Base-by-base conservation (phyloP, 2,797 vertebrate genomes). In the Propithecus deckenii region DNA sequence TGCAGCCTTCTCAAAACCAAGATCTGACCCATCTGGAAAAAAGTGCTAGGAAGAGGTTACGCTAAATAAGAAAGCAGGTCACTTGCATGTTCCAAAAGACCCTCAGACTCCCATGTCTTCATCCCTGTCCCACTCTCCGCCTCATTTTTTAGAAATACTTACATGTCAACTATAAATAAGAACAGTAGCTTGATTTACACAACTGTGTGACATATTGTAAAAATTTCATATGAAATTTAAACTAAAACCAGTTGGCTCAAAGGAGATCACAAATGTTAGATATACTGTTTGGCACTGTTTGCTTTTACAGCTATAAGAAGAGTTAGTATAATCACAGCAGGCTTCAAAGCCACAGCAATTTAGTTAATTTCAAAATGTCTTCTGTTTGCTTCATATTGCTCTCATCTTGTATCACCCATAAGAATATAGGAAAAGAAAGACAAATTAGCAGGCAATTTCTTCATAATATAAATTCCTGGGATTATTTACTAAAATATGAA, bases 201-300 rank as follows among this genome's bases (percentile, higher is more conserved):
- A 57, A 46, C 13, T 32, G 14, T 52, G 41, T 61, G 12, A 63
- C 78, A 86, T 55, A 61, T 5, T 72, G 30, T 74, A 72, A 94
- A 96, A 95, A 35, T 43, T 46, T 92, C 59, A 61, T 25, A 79
- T 20, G 35, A 75, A 95, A 93, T 85, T 69, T 91, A 89, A 95
- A 67, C 35, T 46, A 86, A 93, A 96, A 81, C 32, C 38, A 84
- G 63, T 91, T 91, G 84, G 2, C 18, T 89, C 79, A 83, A 94
- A 95, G 67, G 75, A 71, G 7, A 96, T 92, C 38, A 71, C 48
- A 86, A 67, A 65, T 43, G 5, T 55, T 69, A 74, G 23, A 46
- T 76, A 59, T 2, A 85, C 4, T 43, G 32, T 71, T n/a, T 85
- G 65, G 52, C 63, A 88, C 0, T 46, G 43, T 52, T 74, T 89